Conservation (phyloP, 2,888 invertebrate species). For the Stictocephala bisonia region DNA sequence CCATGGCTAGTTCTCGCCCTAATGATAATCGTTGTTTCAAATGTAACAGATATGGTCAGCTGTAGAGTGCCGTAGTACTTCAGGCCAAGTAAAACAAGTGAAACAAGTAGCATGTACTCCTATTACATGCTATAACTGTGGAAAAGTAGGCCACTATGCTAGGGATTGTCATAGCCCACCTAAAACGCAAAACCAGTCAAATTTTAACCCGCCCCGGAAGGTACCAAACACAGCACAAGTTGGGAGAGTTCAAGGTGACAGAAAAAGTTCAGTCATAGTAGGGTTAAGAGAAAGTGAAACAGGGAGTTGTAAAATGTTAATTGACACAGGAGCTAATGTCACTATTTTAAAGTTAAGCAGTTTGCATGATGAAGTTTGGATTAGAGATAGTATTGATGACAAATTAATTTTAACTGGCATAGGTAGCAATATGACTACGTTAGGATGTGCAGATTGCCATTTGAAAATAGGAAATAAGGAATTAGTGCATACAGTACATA, state of each 20-base stretch:
- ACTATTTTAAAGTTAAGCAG: neutral
- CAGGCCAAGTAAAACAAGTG: neutral
- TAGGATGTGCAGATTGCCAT: conserved; percentile 1
- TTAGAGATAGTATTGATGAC: neutral
- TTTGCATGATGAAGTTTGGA: neutral
- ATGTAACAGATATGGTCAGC: neutral
- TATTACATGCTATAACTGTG: neutral
- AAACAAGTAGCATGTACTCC: neutral
- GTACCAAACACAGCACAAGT: neutral
- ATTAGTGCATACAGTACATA: neutral
- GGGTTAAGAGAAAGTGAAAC: neutral
- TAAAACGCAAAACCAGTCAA: neutral
- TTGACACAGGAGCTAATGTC: conserved; percentile 15
- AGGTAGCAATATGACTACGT: neutral
- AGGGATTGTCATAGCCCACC: neutral
- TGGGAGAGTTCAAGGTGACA: neutral
- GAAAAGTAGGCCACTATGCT: neutral
- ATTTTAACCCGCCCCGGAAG: conserved; percentile 1
- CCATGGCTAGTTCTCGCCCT: neutral
- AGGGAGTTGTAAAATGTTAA: neutral
- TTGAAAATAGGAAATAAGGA: neutral
- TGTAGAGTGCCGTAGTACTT: neutral
- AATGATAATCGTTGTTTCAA: neutral
- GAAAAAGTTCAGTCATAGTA: neutral
- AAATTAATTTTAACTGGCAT: neutral